Evolutionary conservation across 2,888 invertebrate species (phyloP), one percentile per base, ranked within the genome.

Genomic region (Agrilus cyanescens): DNA sequence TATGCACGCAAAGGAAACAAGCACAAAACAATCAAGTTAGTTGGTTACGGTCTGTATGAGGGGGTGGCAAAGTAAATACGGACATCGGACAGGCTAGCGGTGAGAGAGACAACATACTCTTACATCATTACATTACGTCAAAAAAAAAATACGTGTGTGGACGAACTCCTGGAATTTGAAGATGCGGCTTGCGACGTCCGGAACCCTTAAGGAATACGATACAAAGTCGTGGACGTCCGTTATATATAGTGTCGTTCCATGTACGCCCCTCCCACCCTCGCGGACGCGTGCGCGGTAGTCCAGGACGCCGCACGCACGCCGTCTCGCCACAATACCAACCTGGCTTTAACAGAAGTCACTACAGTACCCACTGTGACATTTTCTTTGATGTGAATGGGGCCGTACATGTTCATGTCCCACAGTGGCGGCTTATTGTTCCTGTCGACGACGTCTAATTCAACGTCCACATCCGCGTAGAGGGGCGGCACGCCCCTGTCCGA

Each of bases 301-400:
- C 53, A 51, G 55, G 65, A 67, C 69, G 69, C 69, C 69, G 70
- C 55, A 66, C 67, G 68, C 66, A 68, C 50, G 49, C 46, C 44
- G 46, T 44, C 38, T 42, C 47, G 41, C 52, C 53, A 49, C 62
- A 70, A 85, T 86, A 85, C 85, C 84, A 85, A 86, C 91, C 91
- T 90, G 80, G 93, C 93, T 85, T 91, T 91, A 76, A 93, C 86
- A 77, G 89, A 85, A 78, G 90, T 90, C 81, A 93, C 90, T 82
- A 88, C 86, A 76, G 90, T 90, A 82, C 93, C 91, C 81, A 93
- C 89, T 82, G 90, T 90, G 82, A 91, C 89, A 86, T 93, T 93
- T 85, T 94, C 93, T 81, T 85, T 86, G 82, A 93, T 88, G 84
- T 86, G 85, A 79, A 89, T 89, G 78, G 91, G 91, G 78, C 93